Evolutionary conservation across 2,113 vertebrate species (phyloP), one percentile per base, ranked within the genome.

Genomic region (Tamias sibiricus): DNA sequence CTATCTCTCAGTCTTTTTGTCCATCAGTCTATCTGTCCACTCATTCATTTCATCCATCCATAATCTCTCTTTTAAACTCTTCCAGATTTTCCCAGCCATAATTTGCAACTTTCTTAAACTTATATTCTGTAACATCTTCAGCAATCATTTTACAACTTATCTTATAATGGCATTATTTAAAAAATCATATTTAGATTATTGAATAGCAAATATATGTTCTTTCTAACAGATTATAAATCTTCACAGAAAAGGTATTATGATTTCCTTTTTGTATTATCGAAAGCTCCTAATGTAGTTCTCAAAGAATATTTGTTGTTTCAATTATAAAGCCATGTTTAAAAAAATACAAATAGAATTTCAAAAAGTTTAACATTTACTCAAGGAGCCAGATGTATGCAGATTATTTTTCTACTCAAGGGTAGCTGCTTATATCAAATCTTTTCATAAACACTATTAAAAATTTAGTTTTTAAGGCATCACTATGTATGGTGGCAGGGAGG

Each of bases 281-380:
- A 96, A 95, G 8, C 9, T 32, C 19, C 42, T 86, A 76, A 66
- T 92, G 26, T 76, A 37, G 66, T 91, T 86, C 62, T 93, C 72
- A 79, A 20, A 86, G 19, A 94, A 77, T 87, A 87, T 85, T 90
- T 54, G 13, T 90, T 84, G 24, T 84, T 94, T 88, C 26, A 88
- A 11, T 87, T 80, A 90, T 64, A 74, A 79, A 87, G 42, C 9
- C 32, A 94, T 0, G 40, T 68, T 84, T 84, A 71, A 95, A 35
- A 26, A 92, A 62, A 62, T 77, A 44, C 76, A 93, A n/a, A 66
- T 66, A 42, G 47, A 84, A 32, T 44, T 92, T 94, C 11, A 59
- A 71, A 81, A 71, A 49, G 82, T 87, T 95, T 94, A 91, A 35
- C 72, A 82, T 40, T 93, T 94, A 72, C 47, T 95, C 40, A 49